Percentiles rank a stretch among this genome's conserved stretches.
Conservation (phyloP, 2,797 vertebrate species). For the Sebastes jordani region DNA sequence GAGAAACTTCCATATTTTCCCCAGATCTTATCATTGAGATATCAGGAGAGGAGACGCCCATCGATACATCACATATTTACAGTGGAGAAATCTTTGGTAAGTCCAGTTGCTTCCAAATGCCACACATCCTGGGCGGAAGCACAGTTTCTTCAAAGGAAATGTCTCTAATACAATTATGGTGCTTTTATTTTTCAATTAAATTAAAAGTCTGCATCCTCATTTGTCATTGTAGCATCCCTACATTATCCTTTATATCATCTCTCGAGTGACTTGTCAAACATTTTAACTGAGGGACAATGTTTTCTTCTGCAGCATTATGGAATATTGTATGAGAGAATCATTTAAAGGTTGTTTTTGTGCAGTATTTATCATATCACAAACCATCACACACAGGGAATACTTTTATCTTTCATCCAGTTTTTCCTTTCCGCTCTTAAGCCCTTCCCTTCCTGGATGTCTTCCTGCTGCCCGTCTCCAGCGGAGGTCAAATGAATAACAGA, state of each 20-base stretch:
- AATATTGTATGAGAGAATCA: not conserved
- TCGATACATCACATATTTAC: slow-evolving; percentile 97
- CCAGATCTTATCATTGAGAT: slow-evolving; percentile 91
- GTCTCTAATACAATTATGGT: not conserved
- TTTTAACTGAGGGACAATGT: not conserved
- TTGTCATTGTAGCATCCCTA: not conserved
- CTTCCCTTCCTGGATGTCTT: slow-evolving; percentile 19
- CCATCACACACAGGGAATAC: not conserved
- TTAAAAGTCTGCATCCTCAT: not conserved
- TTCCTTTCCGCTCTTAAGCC: not conserved
- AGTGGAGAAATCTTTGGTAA: slow-evolving; percentile 94
- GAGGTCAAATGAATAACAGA: slow-evolving; percentile 36
- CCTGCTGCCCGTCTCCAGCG: slow-evolving; percentile 10
- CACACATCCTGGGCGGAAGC: not conserved
- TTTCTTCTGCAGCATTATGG: not conserved
- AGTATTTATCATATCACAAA: not conserved
- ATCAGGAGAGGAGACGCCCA: slow-evolving; percentile 84
- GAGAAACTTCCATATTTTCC: slow-evolving; percentile 90
- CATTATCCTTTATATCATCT: not conserved
- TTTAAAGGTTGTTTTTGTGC: not conserved
- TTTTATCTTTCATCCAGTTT: not conserved
- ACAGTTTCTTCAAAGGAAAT: not conserved
- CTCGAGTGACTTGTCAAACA: not conserved
- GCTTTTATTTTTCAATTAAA: not conserved
- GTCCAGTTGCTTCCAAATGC: slow-evolving; percentile 50